Conservation (phyloP, 2,797 vertebrate genomes). For the Hydrolagus colliei region DNA sequence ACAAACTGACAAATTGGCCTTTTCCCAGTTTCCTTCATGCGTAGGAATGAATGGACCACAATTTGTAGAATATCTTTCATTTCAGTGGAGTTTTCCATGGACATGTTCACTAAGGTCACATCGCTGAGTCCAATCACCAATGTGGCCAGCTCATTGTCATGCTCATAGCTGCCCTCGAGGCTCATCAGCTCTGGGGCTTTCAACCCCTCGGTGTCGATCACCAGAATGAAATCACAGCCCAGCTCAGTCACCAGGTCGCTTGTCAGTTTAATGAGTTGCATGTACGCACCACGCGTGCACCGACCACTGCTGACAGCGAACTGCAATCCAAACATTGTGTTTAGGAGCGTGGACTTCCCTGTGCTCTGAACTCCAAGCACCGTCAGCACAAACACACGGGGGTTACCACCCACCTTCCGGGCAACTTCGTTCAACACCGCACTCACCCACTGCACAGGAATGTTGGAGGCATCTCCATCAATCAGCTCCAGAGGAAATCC, state of each 20-base stretch:
- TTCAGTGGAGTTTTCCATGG: slow-evolving; percentile 7
- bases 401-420: slow-evolving; percentile 39
- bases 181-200: slow-evolving; percentile 42
- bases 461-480: slow-evolving; percentile 63
- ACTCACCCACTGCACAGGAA: slow-evolving; percentile 61
- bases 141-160: slow-evolving; percentile 50
- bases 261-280: slow-evolving; percentile 51
- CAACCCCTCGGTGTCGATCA: slow-evolving; percentile 55
- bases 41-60: slow-evolving; percentile 20
- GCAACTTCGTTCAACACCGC: slow-evolving; percentile 62
- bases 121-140: slow-evolving; percentile 28
- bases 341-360: slow-evolving; percentile 57
- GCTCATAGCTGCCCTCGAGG: slow-evolving; percentile 44
- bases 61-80: slow-evolving; percentile 24
- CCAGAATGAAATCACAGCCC: slow-evolving; percentile 53
- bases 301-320: slow-evolving; percentile 54
- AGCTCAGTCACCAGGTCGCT: slow-evolving; percentile 53
- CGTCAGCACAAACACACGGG: slow-evolving; percentile 56
- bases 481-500: slow-evolving; percentile 69
- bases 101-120: slow-evolving; percentile 16
- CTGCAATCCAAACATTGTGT: slow-evolving; percentile 59
- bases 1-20: not conserved
- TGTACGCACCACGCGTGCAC: slow-evolving; percentile 55
- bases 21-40: not conserved
- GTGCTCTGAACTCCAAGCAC: slow-evolving; percentile 53